Evolutionary conservation across 1,140 invertebrate genomes (phyloP).

Genomic region (Apis florea): DNA sequence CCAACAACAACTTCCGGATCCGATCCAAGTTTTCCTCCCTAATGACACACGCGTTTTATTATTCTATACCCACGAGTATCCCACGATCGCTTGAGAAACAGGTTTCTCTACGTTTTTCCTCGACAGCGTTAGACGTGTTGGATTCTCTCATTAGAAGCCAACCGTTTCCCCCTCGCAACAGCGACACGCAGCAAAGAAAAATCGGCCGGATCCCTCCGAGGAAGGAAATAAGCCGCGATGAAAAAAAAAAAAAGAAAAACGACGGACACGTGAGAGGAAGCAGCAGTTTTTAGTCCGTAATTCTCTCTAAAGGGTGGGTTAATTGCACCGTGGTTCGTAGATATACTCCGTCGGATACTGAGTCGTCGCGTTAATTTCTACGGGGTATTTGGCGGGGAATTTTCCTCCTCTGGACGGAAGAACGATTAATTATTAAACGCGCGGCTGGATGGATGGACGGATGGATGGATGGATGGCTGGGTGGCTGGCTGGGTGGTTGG

Average conservation of each 20-base stretch:
- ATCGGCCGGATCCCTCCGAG: too few relatives aligned
- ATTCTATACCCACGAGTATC: too few relatives aligned
- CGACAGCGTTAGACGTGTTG: too few relatives aligned
- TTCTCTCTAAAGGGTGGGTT: constrained; percentile 17
- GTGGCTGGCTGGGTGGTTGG: background rate
- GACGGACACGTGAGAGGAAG: background rate
- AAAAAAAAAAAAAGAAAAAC: too few relatives aligned
- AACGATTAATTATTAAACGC: constrained; percentile 48
- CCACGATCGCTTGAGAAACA: too few relatives aligned
- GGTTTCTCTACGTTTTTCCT: too few relatives aligned
- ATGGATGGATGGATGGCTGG: background rate
- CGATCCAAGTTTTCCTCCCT: too few relatives aligned
- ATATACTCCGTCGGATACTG: constrained; percentile 6
- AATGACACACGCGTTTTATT: too few relatives aligned
- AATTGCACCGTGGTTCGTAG: constrained; percentile 34
- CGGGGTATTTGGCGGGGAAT: constrained; percentile 15
- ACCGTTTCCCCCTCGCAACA: too few relatives aligned
- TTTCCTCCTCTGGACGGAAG: constrained; percentile 29
- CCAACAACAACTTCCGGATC: too few relatives aligned
- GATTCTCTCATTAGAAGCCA: too few relatives aligned
- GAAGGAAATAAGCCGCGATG: background rate
- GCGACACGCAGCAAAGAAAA: too few relatives aligned
- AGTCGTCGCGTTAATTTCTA: constrained; percentile 25
- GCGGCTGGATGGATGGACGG: background rate
- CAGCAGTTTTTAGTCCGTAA: constrained; percentile 1